Evolutionary conservation across 2,888 invertebrate genomes (phyloP).

Genomic region (Salpingus planirostris): DNA sequence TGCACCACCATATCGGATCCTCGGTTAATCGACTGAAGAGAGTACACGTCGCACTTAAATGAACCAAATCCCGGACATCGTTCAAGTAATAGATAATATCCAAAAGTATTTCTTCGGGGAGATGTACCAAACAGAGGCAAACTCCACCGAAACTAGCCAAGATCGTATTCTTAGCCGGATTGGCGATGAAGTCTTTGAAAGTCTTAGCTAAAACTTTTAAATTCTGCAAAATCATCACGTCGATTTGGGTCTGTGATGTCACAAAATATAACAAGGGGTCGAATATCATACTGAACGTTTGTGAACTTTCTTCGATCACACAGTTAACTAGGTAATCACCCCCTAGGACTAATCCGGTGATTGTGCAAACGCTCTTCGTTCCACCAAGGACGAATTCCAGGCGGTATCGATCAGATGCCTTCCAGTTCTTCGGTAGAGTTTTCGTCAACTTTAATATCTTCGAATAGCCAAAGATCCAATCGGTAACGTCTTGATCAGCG

Average conservation of each 20-base stretch:
- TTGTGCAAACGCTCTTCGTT: too few species aligned
- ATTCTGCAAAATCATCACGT: conserved; percentile 26
- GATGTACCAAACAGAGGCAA: conserved; percentile 31
- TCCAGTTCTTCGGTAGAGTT: conserved; percentile 27
- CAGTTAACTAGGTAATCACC: conserved; percentile 37
- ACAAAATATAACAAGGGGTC: conserved; percentile 32
- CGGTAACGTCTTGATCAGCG: conserved; percentile 13
- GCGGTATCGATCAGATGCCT: conserved; percentile 20
- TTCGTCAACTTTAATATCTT: conserved; percentile 23
- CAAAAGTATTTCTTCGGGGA: conserved; percentile 38
- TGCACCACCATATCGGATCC: too few species aligned
- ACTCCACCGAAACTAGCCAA: conserved; percentile 13
- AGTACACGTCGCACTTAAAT: too few species aligned
- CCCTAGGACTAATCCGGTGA: too few species aligned
- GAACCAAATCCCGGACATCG: conserved; percentile 21
- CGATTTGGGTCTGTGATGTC: conserved; percentile 14
- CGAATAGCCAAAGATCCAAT: conserved; percentile 24
- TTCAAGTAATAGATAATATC: too few species aligned
- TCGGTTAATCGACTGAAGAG: too few species aligned
- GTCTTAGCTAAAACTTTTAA: conserved; percentile 28
- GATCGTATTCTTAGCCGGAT: conserved; percentile 28
- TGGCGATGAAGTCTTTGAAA: conserved; percentile 32
- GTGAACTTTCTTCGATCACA: conserved; percentile 21
- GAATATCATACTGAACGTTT: conserved; percentile 23
- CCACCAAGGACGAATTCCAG: conserved; percentile 16